Evolutionary conservation across 2,113 vertebrate species (phyloP).

Genomic region (Oncorhynchus tshawytscha): DNA sequence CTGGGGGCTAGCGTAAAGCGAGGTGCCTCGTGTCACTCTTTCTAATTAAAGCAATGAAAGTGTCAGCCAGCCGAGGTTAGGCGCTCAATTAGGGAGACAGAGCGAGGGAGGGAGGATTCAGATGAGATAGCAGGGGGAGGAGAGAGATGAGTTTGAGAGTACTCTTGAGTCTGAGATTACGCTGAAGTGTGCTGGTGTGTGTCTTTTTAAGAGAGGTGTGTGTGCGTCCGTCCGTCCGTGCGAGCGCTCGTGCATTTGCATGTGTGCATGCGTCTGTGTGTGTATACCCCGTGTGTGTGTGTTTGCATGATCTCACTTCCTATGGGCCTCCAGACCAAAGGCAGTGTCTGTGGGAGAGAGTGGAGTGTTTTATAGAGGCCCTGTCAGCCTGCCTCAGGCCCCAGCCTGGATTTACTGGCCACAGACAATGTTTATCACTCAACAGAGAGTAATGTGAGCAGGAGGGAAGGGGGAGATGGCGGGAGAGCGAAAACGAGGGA

Average conservation of each 20-base stretch:
- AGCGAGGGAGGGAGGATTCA: too few relatives aligned
- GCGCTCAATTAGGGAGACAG: constrained; percentile 10
- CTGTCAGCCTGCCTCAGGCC: constrained; percentile 27
- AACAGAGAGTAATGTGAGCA: constrained; percentile 9
- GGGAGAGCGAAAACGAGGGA: too few relatives aligned
- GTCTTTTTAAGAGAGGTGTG: too few relatives aligned
- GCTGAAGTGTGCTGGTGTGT: too few relatives aligned
- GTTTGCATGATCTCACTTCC: constrained; percentile 31
- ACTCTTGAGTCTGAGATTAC: too few relatives aligned
- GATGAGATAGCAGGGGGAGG: too few relatives aligned
- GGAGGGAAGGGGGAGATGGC: too few relatives aligned
- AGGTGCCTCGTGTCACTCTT: constrained; percentile 9
- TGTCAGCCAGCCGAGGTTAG: constrained; percentile 22
- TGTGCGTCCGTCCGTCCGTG: too few relatives aligned
- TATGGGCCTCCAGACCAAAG: constrained; percentile 38
- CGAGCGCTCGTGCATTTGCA: too few relatives aligned
- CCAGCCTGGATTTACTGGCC: constrained; percentile 40
- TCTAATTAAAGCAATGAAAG: constrained; percentile 29
- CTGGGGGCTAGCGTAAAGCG: too few relatives aligned
- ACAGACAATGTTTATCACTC: constrained; percentile 44
- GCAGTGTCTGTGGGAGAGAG: constrained; percentile 25
- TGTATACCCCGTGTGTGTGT: background rate
- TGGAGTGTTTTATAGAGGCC: constrained; percentile 44
- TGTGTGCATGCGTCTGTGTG: background rate
- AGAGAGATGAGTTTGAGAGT: too few relatives aligned